phyloP scores from a whole-genome alignment of 1,140 invertebrate species.

The Bombyx mandarina region DNA sequence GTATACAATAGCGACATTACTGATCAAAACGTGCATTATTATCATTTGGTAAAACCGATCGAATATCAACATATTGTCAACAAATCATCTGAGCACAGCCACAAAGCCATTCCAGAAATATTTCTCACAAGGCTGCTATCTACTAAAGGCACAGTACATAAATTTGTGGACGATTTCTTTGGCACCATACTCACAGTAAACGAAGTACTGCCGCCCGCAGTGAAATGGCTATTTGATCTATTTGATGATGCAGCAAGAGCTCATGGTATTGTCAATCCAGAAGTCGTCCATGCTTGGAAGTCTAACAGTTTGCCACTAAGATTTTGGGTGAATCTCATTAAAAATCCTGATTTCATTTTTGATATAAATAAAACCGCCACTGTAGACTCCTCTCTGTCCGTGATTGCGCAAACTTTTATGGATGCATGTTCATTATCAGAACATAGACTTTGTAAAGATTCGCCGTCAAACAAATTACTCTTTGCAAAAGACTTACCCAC shows the following conservation, averaged over 20 bases:
- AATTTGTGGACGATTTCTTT: constrained; percentile 97
- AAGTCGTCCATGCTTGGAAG: constrained; percentile 97
- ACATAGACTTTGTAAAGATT: constrained; percentile 92
- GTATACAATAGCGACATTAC: constrained; percentile 86
- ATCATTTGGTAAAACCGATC: constrained; percentile 88
- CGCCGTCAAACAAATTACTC: constrained; percentile 93
- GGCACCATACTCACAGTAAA: constrained; percentile 90
- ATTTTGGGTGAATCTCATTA: constrained; percentile 98
- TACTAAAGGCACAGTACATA: constrained; percentile 96
- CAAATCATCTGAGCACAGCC: constrained; percentile 81
- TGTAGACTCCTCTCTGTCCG: constrained; percentile 92
- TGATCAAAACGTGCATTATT: constrained; percentile 79
- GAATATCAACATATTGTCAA: constrained; percentile 78
- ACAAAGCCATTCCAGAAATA: constrained; percentile 96
- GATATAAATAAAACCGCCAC: constrained; percentile 95
- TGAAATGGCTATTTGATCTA: constrained; percentile 97
- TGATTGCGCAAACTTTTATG: constrained; percentile 97
- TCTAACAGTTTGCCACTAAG: constrained; percentile 93
- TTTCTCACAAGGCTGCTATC: constrained; percentile 93
- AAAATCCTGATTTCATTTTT: constrained; percentile 97
- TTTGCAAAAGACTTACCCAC: constrained; percentile 96
- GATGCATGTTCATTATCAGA: constrained; percentile 93
- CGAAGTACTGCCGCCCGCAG: constrained; percentile 89
- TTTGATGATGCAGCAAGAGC: constrained; percentile 90
- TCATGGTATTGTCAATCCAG: constrained; percentile 85